Conservation (phyloP, 2,888 invertebrate genomes). For the Liposcelis brunnea region DNA sequence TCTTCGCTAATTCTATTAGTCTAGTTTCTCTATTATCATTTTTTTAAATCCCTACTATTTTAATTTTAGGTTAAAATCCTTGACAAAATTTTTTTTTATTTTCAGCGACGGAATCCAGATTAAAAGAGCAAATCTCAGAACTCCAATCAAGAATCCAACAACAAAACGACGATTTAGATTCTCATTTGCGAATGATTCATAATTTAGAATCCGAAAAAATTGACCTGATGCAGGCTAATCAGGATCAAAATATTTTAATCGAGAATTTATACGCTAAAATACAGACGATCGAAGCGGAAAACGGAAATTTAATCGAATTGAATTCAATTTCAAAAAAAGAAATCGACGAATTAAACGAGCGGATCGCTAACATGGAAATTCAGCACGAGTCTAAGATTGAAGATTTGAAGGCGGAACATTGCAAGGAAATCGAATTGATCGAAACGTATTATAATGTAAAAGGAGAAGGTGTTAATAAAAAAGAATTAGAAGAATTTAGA, state of each 20-base stretch:
- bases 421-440: background rate
- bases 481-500: constrained; percentile 40
- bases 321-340: too few species aligned
- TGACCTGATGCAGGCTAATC: background rate
- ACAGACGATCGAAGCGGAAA: constrained; percentile 1
- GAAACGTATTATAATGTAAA: background rate
- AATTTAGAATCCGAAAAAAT: constrained; percentile 1
- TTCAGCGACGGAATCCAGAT: background rate
- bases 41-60: constrained; percentile 7
- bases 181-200: background rate
- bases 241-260: constrained; percentile 6
- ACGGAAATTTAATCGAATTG: background rate
- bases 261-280: constrained; percentile 2
- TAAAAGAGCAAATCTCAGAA: background rate
- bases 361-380: too few species aligned
- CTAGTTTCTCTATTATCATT: constrained; percentile 9
- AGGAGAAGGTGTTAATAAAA: constrained; percentile 1
- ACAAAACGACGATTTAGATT: background rate
- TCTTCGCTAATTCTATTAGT: constrained; percentile 6
- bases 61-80: background rate
- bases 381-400: too few species aligned
- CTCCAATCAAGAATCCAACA: background rate
- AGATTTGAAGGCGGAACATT: too few species aligned
- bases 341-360: too few species aligned
- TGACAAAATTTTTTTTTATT: background rate